Base-by-base conservation (phyloP, 2,888 invertebrate species). In the Cephus pygmeus region DNA sequence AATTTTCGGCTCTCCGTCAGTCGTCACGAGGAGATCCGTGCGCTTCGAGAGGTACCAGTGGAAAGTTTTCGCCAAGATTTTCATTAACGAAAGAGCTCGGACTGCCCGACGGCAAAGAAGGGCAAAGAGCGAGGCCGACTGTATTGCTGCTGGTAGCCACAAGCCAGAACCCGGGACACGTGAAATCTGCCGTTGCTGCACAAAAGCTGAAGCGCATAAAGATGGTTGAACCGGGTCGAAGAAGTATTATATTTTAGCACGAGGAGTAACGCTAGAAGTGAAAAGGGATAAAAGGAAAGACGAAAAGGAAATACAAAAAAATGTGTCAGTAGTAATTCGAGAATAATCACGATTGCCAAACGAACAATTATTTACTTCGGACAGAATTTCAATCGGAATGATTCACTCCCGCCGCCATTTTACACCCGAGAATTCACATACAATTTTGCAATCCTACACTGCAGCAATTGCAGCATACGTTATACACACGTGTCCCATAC, bases 11-110 rank as follows among this genome's bases (percentile, higher is more conserved):
- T 40, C 23, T 23, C 23, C 56, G 23, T 2, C 9, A 23, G 1
- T 23, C 9, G 23, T 56, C 56, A 56, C 15, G 40, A 15, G 15
- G 6, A 1, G 15, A 34, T 12, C 34, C 34, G 69, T 23, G 40
- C 15, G 34, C 40, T 34, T 69, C 69, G 30, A 56, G 69, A 40
- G 69, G 34, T 80, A 33, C 31, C 73, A 36, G 34, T 56, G 73
- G 73, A 79, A 78, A 80, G 73, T 83, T 69, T 73, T 69, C 71
- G 68, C 30, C 33, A 68, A 78, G 79, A 76, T 81, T 83, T 83
- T 83, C 83, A 83, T 83, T 83, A 83, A 78, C 79, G 78, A 78
- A 75, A 82, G 76, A 82, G 80, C 80, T 36, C 80, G 33, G 77
- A 69, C 75, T 76, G 73, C 56, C 69, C 77, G 23, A 15, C 23